Evolutionary conservation across 2,797 vertebrate genomes (phyloP).

Genomic region (Ctenopoma multispine): DNA sequence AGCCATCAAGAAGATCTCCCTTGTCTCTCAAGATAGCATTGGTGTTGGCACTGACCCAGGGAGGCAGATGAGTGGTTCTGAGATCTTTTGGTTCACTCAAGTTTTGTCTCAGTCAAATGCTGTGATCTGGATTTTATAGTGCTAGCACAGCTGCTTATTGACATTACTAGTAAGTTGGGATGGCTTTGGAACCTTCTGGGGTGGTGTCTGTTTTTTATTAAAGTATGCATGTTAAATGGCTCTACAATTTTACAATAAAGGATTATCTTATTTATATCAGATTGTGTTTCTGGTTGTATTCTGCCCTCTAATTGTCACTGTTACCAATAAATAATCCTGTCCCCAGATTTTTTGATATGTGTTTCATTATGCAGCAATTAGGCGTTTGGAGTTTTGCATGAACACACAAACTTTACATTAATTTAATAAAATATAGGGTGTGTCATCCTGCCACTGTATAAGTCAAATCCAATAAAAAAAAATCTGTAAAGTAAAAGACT

Average conservation of each 20-base stretch:
- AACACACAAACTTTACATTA: background rate
- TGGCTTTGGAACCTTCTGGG: background rate
- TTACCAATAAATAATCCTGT: background rate
- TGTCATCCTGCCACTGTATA: background rate
- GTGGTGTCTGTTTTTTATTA: background rate
- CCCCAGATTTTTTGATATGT: background rate
- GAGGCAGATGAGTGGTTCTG: slow-evolving; percentile 8
- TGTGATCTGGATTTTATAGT: slow-evolving; percentile 4
- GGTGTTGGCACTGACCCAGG: slow-evolving; percentile 8
- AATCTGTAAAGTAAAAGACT: background rate
- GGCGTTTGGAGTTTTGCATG: no score
- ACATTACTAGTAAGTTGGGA: background rate
- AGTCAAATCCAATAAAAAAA: no score
- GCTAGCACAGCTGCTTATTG: background rate
- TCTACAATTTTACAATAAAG: no score
- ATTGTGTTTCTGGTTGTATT: background rate
- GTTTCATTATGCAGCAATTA: background rate
- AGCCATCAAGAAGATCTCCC: slow-evolving; percentile 14
- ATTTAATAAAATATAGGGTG: no score
- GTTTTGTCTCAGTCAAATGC: slow-evolving; percentile 18
- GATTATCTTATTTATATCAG: no score
- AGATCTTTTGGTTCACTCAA: slow-evolving; percentile 16
- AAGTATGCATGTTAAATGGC: background rate
- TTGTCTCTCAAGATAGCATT: slow-evolving; percentile 27
- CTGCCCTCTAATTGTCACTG: background rate